A percentile compares a stretch with the other conserved stretches of the same genome.
phyloP scores from a whole-genome alignment of 2,113 vertebrate species.

The Plecotus auritus region DNA sequence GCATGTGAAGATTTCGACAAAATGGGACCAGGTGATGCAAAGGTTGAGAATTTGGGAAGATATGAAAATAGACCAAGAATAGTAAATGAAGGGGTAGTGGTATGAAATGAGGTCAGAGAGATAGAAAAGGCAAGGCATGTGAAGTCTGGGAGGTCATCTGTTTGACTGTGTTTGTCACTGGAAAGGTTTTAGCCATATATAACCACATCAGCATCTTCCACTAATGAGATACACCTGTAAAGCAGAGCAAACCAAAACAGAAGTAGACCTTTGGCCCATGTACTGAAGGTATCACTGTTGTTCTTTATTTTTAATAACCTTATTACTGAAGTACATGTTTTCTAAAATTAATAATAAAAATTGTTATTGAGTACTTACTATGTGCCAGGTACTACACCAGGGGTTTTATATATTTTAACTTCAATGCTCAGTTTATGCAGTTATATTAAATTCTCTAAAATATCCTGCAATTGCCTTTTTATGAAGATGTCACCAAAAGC shows the following conservation, averaged over 20 bases:
- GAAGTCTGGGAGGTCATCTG: neutral
- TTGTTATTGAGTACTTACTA: neutral
- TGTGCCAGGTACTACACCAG: neutral
- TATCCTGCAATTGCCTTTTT: neutral
- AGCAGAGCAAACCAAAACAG: neutral
- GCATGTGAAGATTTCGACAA: neutral
- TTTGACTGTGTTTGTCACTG: neutral
- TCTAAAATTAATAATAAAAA: neutral
- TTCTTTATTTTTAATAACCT: neutral
- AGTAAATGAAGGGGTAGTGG: neutral
- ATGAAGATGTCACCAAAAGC: too few relatives aligned
- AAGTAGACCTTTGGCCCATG: neutral
- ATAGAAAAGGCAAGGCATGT: neutral
- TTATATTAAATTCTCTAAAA: neutral
- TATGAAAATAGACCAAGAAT: neutral
- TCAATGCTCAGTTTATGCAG: neutral
- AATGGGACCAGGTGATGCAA: neutral
- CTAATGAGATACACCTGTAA: neutral
- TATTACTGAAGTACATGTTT: neutral
- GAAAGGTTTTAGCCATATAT: neutral
- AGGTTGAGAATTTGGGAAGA: neutral
- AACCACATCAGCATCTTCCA: neutral
- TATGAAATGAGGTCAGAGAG: neutral
- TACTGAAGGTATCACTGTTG: neutral
- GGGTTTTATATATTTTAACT: neutral